Evolutionary conservation across 2,113 vertebrate species (phyloP).

Genomic region (Pavo muticus): DNA sequence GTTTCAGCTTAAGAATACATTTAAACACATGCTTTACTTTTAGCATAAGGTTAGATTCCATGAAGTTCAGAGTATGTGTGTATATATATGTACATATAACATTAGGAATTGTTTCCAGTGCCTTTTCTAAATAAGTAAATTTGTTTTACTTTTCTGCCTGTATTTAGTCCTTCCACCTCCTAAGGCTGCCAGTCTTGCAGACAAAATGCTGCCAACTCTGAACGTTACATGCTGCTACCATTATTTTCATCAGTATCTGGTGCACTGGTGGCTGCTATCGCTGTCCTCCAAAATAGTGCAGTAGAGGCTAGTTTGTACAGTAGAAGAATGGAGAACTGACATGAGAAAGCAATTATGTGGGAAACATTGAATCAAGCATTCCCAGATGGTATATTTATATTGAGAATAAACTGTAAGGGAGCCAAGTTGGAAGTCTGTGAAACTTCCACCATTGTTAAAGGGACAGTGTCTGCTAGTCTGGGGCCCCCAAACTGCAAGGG

Average conservation of each 20-base stretch:
- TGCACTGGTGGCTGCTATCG: background rate
- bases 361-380: slow-evolving; percentile 61
- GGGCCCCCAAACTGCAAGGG: background rate
- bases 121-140: background rate
- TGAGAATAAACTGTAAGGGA: slow-evolving; percentile 59
- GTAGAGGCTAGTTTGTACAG: slow-evolving; percentile 13
- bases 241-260: background rate
- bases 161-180: background rate
- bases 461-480: slow-evolving; percentile 7
- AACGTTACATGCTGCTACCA: background rate
- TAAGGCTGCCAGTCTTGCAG: background rate
- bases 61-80: background rate
- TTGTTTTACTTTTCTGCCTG: slow-evolving; percentile 1
- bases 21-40: background rate
- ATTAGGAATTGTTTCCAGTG: background rate
- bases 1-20: background rate
- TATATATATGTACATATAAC: background rate
- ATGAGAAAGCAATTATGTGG: slow-evolving; percentile 72
- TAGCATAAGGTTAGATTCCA: background rate
- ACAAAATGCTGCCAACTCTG: background rate
- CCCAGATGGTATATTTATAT: slow-evolving; percentile 72
- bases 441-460: slow-evolving; percentile 66
- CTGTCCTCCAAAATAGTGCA: background rate
- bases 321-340: slow-evolving; percentile 39
- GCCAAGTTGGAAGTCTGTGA: slow-evolving; percentile 61